Evolutionary conservation across 2,888 invertebrate species (phyloP).

Genomic region (Coronaproctus castanopsis): DNA sequence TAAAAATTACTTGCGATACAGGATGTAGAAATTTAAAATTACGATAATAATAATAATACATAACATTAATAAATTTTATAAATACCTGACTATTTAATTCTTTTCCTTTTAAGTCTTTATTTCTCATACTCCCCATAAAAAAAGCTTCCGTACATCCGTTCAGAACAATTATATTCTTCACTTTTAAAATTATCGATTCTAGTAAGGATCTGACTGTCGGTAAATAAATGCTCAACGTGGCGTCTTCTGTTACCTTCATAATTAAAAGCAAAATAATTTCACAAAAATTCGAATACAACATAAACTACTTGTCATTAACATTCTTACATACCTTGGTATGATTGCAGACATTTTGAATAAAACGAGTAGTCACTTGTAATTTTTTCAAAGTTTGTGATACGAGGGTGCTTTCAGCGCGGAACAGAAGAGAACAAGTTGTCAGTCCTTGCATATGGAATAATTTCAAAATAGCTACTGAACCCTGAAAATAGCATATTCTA

Average conservation of each 20-base stretch:
- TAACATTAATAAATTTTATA: no score
- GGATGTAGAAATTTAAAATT: no score
- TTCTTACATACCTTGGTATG: constrained; percentile 58
- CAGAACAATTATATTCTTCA: constrained; percentile 61
- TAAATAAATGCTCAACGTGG: constrained; percentile 50
- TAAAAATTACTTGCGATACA: no score
- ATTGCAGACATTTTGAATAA: constrained; percentile 60
- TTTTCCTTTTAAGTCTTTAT: constrained; percentile 63
- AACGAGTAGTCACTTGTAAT: constrained; percentile 59
- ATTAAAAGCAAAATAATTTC: not conserved
- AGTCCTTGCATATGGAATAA: constrained; percentile 49
- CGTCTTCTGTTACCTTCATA: constrained; percentile 38
- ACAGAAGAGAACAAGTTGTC: constrained; percentile 32
- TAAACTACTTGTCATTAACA: no score
- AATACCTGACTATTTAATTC: constrained; percentile 46
- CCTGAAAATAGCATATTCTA: no score
- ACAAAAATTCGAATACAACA: no score
- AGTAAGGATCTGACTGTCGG: constrained; percentile 56
- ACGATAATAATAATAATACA: no score
- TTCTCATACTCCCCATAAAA: constrained; percentile 74
- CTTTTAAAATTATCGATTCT: constrained; percentile 60
- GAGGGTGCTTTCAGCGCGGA: constrained; percentile 46
- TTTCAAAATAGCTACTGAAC: constrained; percentile 44
- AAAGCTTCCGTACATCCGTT: constrained; percentile 70
- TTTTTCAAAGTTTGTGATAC: constrained; percentile 52